These are phyloP conservation scores for Mystacides longicornis DNA, from an alignment of 2,888 invertebrate genomes.

Conservation along the genomic window DNA sequence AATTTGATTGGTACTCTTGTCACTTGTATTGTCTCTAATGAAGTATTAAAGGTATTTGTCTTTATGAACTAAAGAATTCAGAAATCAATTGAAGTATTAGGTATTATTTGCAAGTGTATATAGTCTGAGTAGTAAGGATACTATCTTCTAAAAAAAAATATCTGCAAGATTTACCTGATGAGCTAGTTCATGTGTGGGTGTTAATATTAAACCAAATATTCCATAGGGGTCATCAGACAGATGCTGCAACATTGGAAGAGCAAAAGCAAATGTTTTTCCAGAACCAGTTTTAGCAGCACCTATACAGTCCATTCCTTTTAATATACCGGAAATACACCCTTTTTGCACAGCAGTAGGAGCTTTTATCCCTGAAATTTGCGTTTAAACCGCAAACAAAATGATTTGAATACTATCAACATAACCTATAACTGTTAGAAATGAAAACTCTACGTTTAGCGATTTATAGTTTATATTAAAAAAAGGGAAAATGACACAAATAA, in stretches of 20 bases:
- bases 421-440: neutral
- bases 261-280: conserved; percentile 97
- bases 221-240: conserved; percentile 93
- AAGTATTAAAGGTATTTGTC: no score
- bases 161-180: conserved; percentile 66
- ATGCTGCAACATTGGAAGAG: conserved; percentile 85
- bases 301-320: conserved; percentile 79
- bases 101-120: no score
- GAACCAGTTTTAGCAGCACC: conserved; percentile 97
- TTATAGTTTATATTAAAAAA: neutral
- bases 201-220: conserved; percentile 88
- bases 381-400: neutral
- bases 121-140: no score
- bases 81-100: no score
- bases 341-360: conserved; percentile 75
- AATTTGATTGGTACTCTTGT: no score
- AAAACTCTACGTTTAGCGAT: neutral
- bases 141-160: no score
- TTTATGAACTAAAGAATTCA: no score
- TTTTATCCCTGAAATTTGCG: conserved; percentile 64
- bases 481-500: neutral
- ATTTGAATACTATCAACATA: conserved; percentile 13
- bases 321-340: conserved; percentile 71
- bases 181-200: conserved; percentile 90
- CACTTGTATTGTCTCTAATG: no score